phyloP scores from a whole-genome alignment of 1,140 invertebrate species.

The Platorchestia sp. region DNA sequence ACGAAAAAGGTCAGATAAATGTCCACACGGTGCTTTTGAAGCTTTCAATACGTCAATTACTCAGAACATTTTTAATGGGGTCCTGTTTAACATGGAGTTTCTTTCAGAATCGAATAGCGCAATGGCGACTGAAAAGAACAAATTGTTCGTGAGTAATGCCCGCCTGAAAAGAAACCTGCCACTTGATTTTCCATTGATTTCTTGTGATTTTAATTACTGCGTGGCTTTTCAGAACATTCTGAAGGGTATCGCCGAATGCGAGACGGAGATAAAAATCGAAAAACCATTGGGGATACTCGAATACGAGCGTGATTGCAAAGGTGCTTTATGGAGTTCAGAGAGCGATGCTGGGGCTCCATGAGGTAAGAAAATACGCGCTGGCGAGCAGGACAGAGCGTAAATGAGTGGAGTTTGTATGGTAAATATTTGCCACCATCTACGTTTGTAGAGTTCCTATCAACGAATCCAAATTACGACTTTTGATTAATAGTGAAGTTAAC shows the following conservation, averaged over 20 bases:
- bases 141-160: conserved; percentile 53
- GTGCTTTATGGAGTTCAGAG: not conserved
- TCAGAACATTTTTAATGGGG: conserved; percentile 50
- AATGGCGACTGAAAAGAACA: conserved; percentile 32
- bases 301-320: conserved; percentile 12
- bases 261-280: conserved; percentile 34
- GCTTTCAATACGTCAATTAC: conserved; percentile 49
- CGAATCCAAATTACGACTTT: not conserved
- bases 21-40: not conserved
- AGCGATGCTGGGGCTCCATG: not conserved
- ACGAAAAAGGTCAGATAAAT: not conserved
- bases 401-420: not conserved
- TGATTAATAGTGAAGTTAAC: too few relatives aligned
- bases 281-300: conserved; percentile 38
- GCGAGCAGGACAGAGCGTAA: not conserved
- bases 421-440: not conserved
- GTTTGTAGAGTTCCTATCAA: not conserved
- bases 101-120: conserved; percentile 44
- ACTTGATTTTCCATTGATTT: conserved; percentile 56
- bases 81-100: conserved; percentile 51
- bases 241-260: conserved; percentile 39
- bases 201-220: conserved; percentile 54
- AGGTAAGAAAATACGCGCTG: not conserved
- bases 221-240: conserved; percentile 44
- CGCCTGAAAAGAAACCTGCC: conserved; percentile 52